A percentile compares a stretch with the other conserved stretches of the same genome.
phyloP scores from a whole-genome alignment of 2,888 invertebrate genomes.

The Hoplodrina blanda region DNA sequence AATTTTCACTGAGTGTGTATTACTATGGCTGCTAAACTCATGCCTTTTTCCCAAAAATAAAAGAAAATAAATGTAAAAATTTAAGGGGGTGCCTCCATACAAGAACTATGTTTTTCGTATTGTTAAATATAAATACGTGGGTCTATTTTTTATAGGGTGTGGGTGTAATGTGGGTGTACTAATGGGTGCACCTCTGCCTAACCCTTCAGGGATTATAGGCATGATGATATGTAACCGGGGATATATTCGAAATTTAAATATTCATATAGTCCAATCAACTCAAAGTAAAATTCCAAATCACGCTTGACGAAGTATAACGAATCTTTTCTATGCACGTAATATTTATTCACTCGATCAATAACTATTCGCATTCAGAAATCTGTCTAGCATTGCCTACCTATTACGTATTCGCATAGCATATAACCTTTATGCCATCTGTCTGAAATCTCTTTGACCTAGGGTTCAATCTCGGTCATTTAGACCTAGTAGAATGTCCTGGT shows the following conservation, averaged over 20 bases:
- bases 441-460: conserved; percentile 48
- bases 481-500: conserved; percentile 39
- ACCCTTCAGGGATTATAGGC: too few species aligned
- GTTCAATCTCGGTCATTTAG: conserved; percentile 37
- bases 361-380: conserved; percentile 36
- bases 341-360: conserved; percentile 30
- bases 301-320: not conserved
- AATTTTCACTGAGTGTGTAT: too few species aligned
- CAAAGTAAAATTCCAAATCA: conserved; percentile 12
- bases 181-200: too few species aligned
- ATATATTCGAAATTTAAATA: conserved; percentile 5
- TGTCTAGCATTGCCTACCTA: conserved; percentile 10
- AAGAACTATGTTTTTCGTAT: too few species aligned
- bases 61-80: too few species aligned
- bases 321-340: not conserved
- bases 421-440: conserved; percentile 49
- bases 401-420: conserved; percentile 51
- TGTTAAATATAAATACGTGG: too few species aligned
- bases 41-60: too few species aligned
- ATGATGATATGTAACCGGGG: too few species aligned
- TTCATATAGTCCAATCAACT: conserved; percentile 13
- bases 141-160: too few species aligned
- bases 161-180: too few species aligned
- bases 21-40: too few species aligned
- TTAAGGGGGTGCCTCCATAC: too few species aligned